Evolutionary conservation across 2,888 invertebrate genomes (phyloP), one percentile per base, ranked within the genome.

Genomic region (Mechanitis messenoides): DNA sequence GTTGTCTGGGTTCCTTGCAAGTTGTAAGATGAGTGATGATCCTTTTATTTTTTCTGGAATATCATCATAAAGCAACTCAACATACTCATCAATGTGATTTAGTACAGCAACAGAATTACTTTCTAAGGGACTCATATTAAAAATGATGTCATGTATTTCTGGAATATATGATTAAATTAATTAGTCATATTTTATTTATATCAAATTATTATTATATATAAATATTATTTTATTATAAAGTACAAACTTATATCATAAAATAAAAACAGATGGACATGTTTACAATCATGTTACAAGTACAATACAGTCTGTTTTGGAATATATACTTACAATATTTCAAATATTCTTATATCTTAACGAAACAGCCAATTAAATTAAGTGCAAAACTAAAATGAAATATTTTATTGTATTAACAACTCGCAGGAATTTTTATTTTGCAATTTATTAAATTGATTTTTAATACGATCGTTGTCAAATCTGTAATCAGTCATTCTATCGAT

Each of bases 1-100:
- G 91, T 99, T 98, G 78, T 98, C 97, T 11, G 97, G 95, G 84
- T 97, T 95, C 76, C 97, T 92, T 3, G 98, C 96, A 66, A 99
- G 92, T 84, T 98, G 96, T 58, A 98, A 91, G 69, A 99, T 96
- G 68, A 97, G 91, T 35, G 95, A 95, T 5, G 98, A 97, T 35
- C 98, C 99, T 81, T 94, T 94, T 55, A 98, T 95, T 91, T 98
- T 98, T 76, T 98, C 98, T 42, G 94, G 92, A 78, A 96, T 93
- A 70, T 98, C 98, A 86, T 99, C 99, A 85, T 99, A 99, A 31
- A 99, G 91, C 68, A 98, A 87, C 84, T 99, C 99, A 60, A 99
- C 95, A 86, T 99, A 99, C 74, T 95, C 95, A 80, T 98, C 97
- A 67, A 98, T 92, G 80, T 94, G 94, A 78, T 95, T 95, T 69